These are phyloP conservation scores for Lutraria rhynchaena DNA, from an alignment of 1,140 invertebrate genomes.

Conservation along the genomic window DNA sequence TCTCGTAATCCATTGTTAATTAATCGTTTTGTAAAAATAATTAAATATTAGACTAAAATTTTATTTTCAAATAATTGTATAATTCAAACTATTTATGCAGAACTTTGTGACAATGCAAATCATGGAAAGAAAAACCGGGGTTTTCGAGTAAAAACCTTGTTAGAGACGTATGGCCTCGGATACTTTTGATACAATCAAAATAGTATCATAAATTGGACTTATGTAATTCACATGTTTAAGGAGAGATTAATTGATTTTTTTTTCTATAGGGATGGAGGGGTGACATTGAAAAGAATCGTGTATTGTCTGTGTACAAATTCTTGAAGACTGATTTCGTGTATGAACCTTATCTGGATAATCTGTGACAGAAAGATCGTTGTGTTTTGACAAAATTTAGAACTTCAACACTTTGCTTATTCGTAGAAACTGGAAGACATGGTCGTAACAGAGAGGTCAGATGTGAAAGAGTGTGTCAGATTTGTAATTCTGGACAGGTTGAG, in stretches of 20 bases:
- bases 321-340: background rate
- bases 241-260: constrained; percentile 9
- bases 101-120: no score
- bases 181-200: background rate
- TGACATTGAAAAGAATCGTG: background rate
- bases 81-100: background rate
- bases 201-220: background rate
- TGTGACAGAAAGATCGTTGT: background rate
- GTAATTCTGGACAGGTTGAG: constrained; percentile 7
- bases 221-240: background rate
- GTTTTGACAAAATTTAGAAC: background rate
- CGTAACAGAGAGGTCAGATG: background rate
- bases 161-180: constrained; percentile 4
- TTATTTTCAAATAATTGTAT: background rate
- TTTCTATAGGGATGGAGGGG: constrained; percentile 6
- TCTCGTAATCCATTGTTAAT: constrained; percentile 4
- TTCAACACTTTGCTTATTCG: background rate
- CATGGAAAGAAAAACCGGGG: constrained; percentile 1
- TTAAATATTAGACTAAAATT: constrained; percentile 4
- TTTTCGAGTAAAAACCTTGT: background rate
- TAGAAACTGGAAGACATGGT: constrained; percentile 15
- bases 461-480: constrained; percentile 3
- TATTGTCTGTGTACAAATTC: constrained; percentile 2
- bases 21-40: background rate
- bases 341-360: constrained; percentile 1